Evolutionary conservation across 2,113 vertebrate genomes (phyloP).

Genomic region (Sitta europaea): DNA sequence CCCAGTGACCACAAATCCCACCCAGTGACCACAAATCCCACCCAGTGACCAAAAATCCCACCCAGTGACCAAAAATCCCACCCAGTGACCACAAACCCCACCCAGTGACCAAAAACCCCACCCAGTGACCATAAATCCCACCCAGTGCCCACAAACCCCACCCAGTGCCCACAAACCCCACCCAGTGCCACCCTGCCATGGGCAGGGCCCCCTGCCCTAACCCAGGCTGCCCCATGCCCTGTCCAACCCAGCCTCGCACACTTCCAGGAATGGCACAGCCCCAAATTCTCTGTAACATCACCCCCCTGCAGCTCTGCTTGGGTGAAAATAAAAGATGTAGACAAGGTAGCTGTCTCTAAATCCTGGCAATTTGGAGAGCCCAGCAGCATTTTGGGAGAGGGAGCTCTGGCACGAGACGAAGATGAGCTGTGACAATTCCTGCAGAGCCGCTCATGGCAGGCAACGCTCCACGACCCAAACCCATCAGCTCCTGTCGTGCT

Average conservation of each 20-base stretch:
- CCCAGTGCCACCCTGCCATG: too few species aligned
- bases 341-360: not conserved
- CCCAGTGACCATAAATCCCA: too few species aligned
- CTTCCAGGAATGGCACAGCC: not conserved
- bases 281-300: not conserved
- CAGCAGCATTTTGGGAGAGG: not conserved
- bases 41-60: too few species aligned
- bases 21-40: too few species aligned
- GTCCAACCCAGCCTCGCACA: accelerated
- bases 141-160: too few species aligned
- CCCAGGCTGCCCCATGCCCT: not conserved
- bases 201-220: too few species aligned
- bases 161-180: too few species aligned
- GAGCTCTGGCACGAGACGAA: not conserved
- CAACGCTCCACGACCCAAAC: not conserved
- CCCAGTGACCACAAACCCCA: too few species aligned
- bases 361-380: not conserved
- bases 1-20: too few species aligned
- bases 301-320: not conserved
- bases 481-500: conserved; percentile 10
- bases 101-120: too few species aligned
- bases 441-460: not conserved
- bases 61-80: too few species aligned
- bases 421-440: conserved; percentile 45
- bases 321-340: not conserved